Evolutionary conservation across 2,888 invertebrate species (phyloP).

Genomic region (Himalopsyche tibetana): DNA sequence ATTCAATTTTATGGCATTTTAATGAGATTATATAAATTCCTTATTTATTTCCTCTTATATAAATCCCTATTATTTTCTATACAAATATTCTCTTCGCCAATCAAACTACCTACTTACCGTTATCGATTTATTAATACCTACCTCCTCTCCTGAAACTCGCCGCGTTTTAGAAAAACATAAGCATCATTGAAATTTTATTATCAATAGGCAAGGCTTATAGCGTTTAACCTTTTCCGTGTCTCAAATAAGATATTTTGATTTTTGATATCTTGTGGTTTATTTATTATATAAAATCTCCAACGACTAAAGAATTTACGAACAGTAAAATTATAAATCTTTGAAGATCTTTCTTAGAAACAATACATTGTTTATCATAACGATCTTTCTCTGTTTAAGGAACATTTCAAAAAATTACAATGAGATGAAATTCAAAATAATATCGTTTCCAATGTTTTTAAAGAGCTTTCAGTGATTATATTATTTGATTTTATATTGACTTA

Average conservation of each 20-base stretch:
- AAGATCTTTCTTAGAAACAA: too few species aligned
- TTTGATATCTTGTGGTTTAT: not conserved
- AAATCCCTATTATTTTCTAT: slow-evolving; percentile 42
- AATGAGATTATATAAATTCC: slow-evolving; percentile 43
- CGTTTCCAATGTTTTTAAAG: too few species aligned
- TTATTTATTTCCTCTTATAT: slow-evolving; percentile 36
- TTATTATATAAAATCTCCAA: too few species aligned
- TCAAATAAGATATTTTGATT: slow-evolving; percentile 22
- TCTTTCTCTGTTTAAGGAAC: too few species aligned
- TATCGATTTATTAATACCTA: slow-evolving; percentile 41
- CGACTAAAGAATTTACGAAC: too few species aligned
- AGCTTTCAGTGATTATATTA: too few species aligned
- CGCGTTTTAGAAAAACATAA: slow-evolving; percentile 14
- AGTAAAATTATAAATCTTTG: too few species aligned
- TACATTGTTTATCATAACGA: too few species aligned
- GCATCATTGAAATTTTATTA: slow-evolving; percentile 38
- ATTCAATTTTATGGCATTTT: slow-evolving; percentile 35
- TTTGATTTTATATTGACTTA: too few species aligned
- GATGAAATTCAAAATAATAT: too few species aligned
- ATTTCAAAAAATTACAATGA: too few species aligned
- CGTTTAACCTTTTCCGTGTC: not conserved
- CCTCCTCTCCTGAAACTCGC: not conserved
- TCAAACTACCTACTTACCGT: slow-evolving; percentile 37
- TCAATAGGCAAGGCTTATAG: slow-evolving; percentile 17
- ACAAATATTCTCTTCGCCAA: slow-evolving; percentile 37